These are phyloP conservation scores for Tanaodytes sp. DNA, from an alignment of 2,888 invertebrate genomes.

Conservation along the genomic window DNA sequence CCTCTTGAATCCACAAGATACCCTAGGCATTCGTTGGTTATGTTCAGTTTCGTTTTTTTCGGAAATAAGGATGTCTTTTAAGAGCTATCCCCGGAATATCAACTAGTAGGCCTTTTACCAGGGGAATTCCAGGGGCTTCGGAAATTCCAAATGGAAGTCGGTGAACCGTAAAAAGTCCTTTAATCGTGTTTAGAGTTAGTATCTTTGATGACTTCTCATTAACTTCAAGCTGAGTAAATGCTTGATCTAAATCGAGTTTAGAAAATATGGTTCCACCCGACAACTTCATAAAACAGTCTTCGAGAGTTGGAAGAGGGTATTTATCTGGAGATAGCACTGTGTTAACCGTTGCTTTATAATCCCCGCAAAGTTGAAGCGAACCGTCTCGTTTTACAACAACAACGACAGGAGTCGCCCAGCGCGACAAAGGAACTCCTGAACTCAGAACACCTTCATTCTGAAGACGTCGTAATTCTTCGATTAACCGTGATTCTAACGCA, in stretches of 20 bases:
- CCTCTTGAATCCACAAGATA: not conserved
- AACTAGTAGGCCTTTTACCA: not conserved
- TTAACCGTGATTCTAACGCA: conserved; percentile 10
- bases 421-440: conserved; percentile 21
- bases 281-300: not conserved
- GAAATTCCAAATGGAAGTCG: not conserved
- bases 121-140: not conserved
- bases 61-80: too few relatives aligned
- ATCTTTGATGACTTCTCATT: not conserved
- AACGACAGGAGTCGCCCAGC: conserved; percentile 33
- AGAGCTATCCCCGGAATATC: not conserved
- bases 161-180: not conserved
- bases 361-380: conserved; percentile 14
- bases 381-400: conserved; percentile 6
- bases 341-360: conserved; percentile 22
- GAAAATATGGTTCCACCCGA: not conserved
- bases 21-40: not conserved
- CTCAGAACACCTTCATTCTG: conserved; percentile 10
- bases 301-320: conserved; percentile 17
- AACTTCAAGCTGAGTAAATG: not conserved
- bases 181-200: not conserved
- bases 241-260: not conserved
- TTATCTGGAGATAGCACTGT: conserved; percentile 15
- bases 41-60: too few relatives aligned
- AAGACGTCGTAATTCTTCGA: conserved; percentile 15